These are phyloP conservation scores for Epinotia brunnichana DNA, from an alignment of 2,888 invertebrate genomes.

Conservation along the genomic window DNA sequence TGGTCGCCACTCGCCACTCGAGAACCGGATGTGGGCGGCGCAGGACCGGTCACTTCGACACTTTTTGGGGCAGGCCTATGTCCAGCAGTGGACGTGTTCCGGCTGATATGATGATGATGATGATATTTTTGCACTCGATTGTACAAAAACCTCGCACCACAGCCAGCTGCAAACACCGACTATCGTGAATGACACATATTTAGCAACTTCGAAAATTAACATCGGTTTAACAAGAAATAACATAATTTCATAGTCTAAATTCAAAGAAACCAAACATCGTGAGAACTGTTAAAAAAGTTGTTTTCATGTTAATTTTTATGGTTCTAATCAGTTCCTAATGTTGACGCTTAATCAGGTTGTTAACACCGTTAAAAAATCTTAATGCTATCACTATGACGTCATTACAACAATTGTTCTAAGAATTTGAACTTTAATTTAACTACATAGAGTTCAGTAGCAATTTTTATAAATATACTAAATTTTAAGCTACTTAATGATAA, in stretches of 20 bases:
- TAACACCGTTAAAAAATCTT: slow-evolving; percentile 40
- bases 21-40: too few species aligned
- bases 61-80: too few species aligned
- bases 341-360: slow-evolving; percentile 49
- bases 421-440: neutral
- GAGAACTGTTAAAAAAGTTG: slow-evolving; percentile 45
- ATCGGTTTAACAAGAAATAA: slow-evolving; percentile 14
- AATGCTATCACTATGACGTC: slow-evolving; percentile 17
- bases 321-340: slow-evolving; percentile 48
- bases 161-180: too few species aligned
- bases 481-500: slow-evolving; percentile 20
- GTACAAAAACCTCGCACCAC: neutral
- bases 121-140: too few species aligned
- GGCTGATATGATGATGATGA: too few species aligned
- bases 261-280: slow-evolving; percentile 39
- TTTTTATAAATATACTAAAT: neutral
- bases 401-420: neutral
- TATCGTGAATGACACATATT: neutral
- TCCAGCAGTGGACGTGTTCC: too few species aligned
- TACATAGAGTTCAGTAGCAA: neutral
- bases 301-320: slow-evolving; percentile 46
- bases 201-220: neutral
- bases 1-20: too few species aligned
- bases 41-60: too few species aligned
- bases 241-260: slow-evolving; percentile 21